Evolutionary conservation across 2,797 vertebrate species (phyloP).

Genomic region (Melanotaenia pygmaea): DNA sequence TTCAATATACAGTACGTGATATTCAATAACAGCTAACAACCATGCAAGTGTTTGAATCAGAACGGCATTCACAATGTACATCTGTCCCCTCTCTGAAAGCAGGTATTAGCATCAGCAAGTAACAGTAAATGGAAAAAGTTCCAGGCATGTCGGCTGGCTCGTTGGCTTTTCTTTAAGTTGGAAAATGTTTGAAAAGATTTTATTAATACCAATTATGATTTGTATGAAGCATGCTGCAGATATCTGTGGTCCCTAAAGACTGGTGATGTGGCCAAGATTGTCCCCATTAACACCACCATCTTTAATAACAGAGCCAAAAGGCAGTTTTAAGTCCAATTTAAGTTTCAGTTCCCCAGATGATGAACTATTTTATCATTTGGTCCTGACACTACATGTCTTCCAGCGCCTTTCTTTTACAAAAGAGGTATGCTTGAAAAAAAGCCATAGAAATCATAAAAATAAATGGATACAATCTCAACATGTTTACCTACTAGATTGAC

Average conservation of each 20-base stretch:
- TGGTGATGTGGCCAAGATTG: not conserved
- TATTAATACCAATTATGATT: too few relatives aligned
- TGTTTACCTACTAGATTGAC: not conserved
- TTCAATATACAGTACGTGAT: slow-evolving; percentile 34
- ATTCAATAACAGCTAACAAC: slow-evolving; percentile 71
- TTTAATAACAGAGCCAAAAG: not conserved
- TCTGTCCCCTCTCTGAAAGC: slow-evolving; percentile 35
- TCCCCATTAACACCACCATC: not conserved
- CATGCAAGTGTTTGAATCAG: slow-evolving; percentile 75
- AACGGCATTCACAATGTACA: slow-evolving; percentile 31
- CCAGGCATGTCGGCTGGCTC: slow-evolving; percentile 32
- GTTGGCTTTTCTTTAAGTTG: slow-evolving; percentile 16
- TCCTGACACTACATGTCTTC: not conserved
- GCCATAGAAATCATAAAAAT: not conserved
- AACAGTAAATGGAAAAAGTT: slow-evolving; percentile 52
- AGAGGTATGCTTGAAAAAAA: not conserved
- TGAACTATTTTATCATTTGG: not conserved
- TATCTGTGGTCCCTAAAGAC: slow-evolving; percentile 16
- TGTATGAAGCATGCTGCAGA: not conserved
- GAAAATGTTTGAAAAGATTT: not conserved
- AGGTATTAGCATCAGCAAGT: slow-evolving; percentile 56
- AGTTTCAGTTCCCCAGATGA: slow-evolving; percentile 9
- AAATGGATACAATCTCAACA: not conserved
- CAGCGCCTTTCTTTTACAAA: not conserved
- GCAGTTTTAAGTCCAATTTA: not conserved